These are phyloP conservation scores for Corvus hawaiiensis DNA, from an alignment of 2,113 vertebrate genomes.

Conservation along the genomic window DNA sequence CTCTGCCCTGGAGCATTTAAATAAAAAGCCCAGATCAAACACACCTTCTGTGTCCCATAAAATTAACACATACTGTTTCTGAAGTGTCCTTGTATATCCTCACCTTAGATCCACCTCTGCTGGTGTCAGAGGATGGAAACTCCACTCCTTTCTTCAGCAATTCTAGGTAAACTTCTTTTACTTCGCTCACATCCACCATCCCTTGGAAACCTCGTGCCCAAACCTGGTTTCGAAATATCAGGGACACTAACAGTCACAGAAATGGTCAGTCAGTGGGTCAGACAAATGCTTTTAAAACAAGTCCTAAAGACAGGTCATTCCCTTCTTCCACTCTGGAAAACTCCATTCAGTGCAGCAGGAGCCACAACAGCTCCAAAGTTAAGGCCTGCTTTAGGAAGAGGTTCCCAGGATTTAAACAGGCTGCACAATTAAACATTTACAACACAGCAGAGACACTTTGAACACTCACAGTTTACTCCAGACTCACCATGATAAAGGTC, in stretches of 20 bases:
- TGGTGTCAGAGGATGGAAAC: constrained; percentile 60
- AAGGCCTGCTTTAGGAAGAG: neutral
- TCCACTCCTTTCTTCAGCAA: constrained; percentile 77
- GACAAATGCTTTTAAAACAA: neutral
- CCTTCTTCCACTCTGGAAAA: neutral
- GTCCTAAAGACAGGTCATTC: neutral
- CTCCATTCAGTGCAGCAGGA: neutral
- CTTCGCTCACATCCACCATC: constrained; percentile 71
- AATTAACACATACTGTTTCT: neutral
- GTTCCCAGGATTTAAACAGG: neutral
- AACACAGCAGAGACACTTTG: neutral
- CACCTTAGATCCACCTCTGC: constrained; percentile 52
- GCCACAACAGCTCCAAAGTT: neutral
- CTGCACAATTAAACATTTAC: neutral
- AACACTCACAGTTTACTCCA: neutral
- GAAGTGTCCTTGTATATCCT: neutral
- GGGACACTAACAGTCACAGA: neutral
- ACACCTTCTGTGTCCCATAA: neutral
- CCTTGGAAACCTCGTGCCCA: constrained; percentile 73
- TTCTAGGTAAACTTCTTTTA: constrained; percentile 77
- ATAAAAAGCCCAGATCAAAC: neutral
- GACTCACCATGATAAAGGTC: constrained; percentile 75
- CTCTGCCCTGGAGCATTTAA: neutral
- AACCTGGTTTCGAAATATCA: constrained; percentile 41
- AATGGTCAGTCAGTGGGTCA: neutral